Evolutionary conservation across 2,113 vertebrate genomes (phyloP).

Genomic region (Lutjanus erythropterus): DNA sequence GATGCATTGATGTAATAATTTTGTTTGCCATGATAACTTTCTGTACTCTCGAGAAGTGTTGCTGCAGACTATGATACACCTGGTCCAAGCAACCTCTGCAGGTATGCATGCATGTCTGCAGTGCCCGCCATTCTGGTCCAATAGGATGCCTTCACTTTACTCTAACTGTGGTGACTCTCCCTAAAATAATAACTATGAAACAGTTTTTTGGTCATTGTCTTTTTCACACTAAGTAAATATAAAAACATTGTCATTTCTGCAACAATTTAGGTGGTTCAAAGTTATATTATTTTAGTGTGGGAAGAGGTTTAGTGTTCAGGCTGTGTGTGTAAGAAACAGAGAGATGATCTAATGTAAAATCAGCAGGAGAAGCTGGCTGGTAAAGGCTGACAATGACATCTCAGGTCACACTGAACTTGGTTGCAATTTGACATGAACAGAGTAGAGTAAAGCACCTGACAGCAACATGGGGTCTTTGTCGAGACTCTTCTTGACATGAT

Average conservation of each 20-base stretch:
- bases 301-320: not conserved
- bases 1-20: too few relatives aligned
- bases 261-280: not conserved
- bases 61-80: not conserved
- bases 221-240: not conserved
- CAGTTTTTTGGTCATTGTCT: not conserved
- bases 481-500: constrained; percentile 94
- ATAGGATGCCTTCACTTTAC: not conserved
- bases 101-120: not conserved
- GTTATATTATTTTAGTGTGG: not conserved
- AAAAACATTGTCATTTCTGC: not conserved
- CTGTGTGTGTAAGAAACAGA: not conserved
- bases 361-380: not conserved
- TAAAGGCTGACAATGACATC: not conserved
- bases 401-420: constrained; percentile 23
- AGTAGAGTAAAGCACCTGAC: constrained; percentile 86
- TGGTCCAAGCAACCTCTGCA: not conserved
- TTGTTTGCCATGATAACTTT: too few relatives aligned
- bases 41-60: too few relatives aligned
- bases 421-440: constrained; percentile 1
- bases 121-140: not conserved
- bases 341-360: not conserved
- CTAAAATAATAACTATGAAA: not conserved
- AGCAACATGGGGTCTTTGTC: constrained; percentile 95
- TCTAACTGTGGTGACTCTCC: not conserved